phyloP scores from a whole-genome alignment of 2,888 invertebrate genomes.

The Parthenolecanium corni region DNA sequence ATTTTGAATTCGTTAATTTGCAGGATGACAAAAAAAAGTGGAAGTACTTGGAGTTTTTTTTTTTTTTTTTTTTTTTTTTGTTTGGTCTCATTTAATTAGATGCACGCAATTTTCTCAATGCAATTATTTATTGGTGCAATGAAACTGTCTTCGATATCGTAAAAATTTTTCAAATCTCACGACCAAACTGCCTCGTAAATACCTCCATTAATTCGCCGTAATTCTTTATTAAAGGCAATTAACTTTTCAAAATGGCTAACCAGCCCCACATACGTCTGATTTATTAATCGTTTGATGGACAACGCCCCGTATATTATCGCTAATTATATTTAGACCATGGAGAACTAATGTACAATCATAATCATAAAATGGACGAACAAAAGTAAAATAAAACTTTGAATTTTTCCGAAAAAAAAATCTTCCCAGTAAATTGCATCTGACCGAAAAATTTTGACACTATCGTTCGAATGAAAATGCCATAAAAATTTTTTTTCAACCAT shows the following conservation, averaged over 20 bases:
- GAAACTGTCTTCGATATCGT: slow-evolving; percentile 5
- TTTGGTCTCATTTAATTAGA: no score
- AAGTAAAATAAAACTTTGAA: no score
- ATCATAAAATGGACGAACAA: no score
- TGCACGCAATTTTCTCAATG: background rate
- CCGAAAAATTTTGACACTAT: no score
- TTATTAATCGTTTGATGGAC: background rate
- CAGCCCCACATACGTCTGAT: background rate
- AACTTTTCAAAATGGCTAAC: background rate
- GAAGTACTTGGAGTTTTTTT: background rate
- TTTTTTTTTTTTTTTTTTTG: no score
- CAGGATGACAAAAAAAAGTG: background rate
- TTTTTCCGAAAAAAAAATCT: no score
- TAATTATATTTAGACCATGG: no score
- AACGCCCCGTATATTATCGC: background rate
- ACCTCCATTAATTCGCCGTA: slow-evolving; percentile 11
- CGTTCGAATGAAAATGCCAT: no score
- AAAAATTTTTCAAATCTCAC: slow-evolving; percentile 6
- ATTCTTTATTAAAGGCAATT: slow-evolving; percentile 15
- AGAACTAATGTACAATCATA: no score
- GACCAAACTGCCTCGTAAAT: slow-evolving; percentile 6
- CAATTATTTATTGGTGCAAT: slow-evolving; percentile 4
- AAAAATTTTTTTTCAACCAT: no score
- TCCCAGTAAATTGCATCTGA: no score
- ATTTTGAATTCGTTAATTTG: background rate